Percentiles rank a stretch among this genome's conserved stretches.
Conservation (phyloP, 2,113 vertebrate genomes). For the Noctilio leporinus region DNA sequence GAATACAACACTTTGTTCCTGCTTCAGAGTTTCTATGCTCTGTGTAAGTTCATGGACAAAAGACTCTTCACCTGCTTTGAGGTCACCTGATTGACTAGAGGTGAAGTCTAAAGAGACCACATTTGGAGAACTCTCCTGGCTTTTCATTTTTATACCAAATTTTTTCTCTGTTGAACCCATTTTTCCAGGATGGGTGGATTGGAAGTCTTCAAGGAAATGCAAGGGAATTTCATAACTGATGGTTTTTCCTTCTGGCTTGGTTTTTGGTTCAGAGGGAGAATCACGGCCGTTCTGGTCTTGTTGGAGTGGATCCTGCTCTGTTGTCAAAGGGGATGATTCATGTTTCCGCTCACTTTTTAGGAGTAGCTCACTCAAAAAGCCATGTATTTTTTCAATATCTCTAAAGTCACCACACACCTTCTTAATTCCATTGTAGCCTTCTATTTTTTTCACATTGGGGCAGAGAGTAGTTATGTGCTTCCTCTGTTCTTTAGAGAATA, state of each 20-base stretch:
- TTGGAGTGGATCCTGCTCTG: not conserved
- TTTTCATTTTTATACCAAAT: conserved; percentile 33
- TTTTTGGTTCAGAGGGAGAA: not conserved
- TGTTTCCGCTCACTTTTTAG: not conserved
- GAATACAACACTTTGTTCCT: conserved; percentile 40
- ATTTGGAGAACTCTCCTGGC: rapidly evolving
- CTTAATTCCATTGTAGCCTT: conserved; percentile 19
- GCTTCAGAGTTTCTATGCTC: conserved; percentile 6
- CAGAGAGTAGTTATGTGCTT: conserved; percentile 54
- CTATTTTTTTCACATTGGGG: conserved; percentile 67
- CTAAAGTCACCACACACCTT: conserved; percentile 72
- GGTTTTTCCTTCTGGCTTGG: not conserved
- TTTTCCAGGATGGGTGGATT: not conserved
- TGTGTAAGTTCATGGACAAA: conserved; percentile 70
- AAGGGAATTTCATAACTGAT: not conserved
- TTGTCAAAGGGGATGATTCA: not conserved
- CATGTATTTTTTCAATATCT: conserved; percentile 75
- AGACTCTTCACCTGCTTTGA: conserved; percentile 5
- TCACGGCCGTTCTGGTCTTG: not conserved
- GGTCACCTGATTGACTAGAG: not conserved
- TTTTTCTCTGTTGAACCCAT: not conserved
- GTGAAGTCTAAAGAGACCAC: conserved; percentile 17
- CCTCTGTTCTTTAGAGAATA: conserved; percentile 75
- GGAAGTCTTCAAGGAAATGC: conserved; percentile 75
- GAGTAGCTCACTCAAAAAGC: conserved; percentile 69